Evolutionary conservation across 1,140 invertebrate species (phyloP).

Genomic region (Zaprionus ghesquierei): DNA sequence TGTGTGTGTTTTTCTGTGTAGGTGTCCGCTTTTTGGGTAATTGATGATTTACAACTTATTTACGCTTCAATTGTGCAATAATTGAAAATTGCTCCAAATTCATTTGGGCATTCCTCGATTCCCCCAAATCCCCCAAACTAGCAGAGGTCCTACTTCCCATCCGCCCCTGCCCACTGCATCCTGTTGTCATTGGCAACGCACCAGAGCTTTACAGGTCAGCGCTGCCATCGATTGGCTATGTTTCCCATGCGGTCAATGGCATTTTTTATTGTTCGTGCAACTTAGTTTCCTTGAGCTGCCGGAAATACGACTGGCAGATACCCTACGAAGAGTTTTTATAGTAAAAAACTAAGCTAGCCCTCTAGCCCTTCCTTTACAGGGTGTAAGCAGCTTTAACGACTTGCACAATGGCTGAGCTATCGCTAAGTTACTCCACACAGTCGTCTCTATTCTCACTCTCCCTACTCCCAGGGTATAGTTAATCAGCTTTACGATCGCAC

Average conservation of each 20-base stretch:
- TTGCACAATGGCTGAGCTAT: neutral
- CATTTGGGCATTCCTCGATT: slow-evolving; percentile 66
- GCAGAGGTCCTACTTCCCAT: neutral
- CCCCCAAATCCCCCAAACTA: neutral
- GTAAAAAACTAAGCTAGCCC: no score
- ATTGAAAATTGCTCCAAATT: slow-evolving; percentile 80
- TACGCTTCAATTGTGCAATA: slow-evolving; percentile 79
- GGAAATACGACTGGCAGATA: neutral
- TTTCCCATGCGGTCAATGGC: slow-evolving; percentile 18
- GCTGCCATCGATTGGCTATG: slow-evolving; percentile 34
- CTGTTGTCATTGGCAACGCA: slow-evolving; percentile 46
- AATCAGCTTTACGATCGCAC: slow-evolving; percentile 58
- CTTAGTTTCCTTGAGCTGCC: neutral
- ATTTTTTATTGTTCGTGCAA: slow-evolving; percentile 11
- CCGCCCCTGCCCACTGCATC: neutral
- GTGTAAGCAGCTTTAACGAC: neutral
- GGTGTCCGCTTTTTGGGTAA: slow-evolving; percentile 64
- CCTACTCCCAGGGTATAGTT: slow-evolving; percentile 38
- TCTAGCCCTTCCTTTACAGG: neutral
- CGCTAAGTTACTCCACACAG: neutral
- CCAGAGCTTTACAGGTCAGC: slow-evolving; percentile 24
- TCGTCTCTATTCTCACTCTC: neutral
- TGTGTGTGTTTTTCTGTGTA: slow-evolving; percentile 27
- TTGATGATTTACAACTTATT: slow-evolving; percentile 81
- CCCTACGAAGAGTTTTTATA: neutral